Conservation (phyloP, 2,888 invertebrate species). For the Agapostemon virescens region DNA sequence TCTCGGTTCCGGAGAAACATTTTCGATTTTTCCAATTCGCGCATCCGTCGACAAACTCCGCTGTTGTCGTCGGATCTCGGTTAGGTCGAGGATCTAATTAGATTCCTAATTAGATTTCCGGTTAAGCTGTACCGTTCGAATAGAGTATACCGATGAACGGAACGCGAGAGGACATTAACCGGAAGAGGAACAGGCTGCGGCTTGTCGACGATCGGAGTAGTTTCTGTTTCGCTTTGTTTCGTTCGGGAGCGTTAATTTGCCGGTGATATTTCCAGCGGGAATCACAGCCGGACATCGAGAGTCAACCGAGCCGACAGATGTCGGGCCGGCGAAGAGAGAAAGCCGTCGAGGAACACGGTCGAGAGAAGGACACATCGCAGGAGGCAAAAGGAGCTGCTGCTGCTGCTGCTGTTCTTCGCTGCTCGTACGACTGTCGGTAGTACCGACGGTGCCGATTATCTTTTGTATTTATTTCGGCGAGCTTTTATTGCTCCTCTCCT, state of each 20-base stretch:
- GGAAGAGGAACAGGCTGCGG: neutral
- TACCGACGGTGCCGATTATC: slow-evolving; percentile 63
- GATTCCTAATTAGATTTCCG: too few relatives aligned
- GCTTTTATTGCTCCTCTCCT: slow-evolving; percentile 58
- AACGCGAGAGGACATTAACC: neutral
- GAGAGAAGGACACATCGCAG: slow-evolving; percentile 32
- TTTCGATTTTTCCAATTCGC: too few relatives aligned
- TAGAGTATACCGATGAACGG: neutral
- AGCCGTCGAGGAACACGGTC: slow-evolving; percentile 24
- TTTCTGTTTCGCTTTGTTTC: slow-evolving; percentile 11
- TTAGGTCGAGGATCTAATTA: too few relatives aligned
- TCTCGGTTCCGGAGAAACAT: too few relatives aligned
- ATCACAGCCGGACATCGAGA: slow-evolving; percentile 38
- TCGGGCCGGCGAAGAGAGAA: slow-evolving; percentile 39
- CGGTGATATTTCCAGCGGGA: slow-evolving; percentile 25
- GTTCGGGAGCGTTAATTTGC: slow-evolving; percentile 27
- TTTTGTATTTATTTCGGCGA: slow-evolving; percentile 65
- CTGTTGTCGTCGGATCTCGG: too few relatives aligned
- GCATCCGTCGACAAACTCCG: too few relatives aligned
- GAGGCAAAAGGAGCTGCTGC: slow-evolving; percentile 40
- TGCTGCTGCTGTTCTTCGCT: too few relatives aligned
- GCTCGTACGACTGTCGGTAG: slow-evolving; percentile 45
- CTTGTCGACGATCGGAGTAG: neutral
- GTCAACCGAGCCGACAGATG: slow-evolving; percentile 57
- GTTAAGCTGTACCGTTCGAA: neutral